These are phyloP conservation scores for Anthopleura sola DNA, from an alignment of 64 coral and sea anemone species.

Conservation along the genomic window DNA sequence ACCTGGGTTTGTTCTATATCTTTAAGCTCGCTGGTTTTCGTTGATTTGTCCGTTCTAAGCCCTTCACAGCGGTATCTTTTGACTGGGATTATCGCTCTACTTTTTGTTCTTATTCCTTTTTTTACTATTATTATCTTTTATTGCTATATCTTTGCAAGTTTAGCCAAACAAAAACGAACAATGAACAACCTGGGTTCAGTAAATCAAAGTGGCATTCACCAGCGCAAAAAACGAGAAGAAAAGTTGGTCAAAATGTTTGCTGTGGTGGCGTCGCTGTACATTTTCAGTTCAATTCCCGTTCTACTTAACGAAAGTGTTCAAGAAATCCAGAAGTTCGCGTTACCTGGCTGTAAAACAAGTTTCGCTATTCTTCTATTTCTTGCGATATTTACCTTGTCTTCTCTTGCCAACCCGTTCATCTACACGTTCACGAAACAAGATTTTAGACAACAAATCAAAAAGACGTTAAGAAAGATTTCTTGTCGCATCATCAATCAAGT, in stretches of 20 bases:
- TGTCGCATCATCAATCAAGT: no score
- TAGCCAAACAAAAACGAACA: not conserved
- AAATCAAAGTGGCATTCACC: not conserved
- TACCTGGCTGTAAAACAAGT: not conserved
- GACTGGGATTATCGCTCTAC: not conserved
- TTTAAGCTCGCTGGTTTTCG: not conserved
- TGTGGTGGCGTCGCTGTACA: not conserved
- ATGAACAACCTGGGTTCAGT: no score
- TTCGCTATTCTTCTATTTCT: not conserved
- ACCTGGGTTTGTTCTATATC: not conserved
- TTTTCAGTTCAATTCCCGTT: slow-evolving; percentile 1
- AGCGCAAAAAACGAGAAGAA: not conserved
- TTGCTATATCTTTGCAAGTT: not conserved
- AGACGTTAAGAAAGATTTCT: no score
- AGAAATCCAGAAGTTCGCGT: not conserved
- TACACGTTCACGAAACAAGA: slow-evolving; percentile 58
- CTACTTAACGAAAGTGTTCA: not conserved
- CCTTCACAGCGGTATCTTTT: not conserved
- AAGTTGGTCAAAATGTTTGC: not conserved
- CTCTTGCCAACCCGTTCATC: slow-evolving; percentile 44
- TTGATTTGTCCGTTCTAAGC: not conserved
- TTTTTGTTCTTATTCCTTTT: not conserved
- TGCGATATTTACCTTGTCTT: not conserved
- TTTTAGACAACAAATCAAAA: slow-evolving; percentile 18
- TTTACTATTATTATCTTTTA: not conserved